Base-by-base conservation (phyloP, 1,140 invertebrate species). In the Drosophila varians region DNA sequence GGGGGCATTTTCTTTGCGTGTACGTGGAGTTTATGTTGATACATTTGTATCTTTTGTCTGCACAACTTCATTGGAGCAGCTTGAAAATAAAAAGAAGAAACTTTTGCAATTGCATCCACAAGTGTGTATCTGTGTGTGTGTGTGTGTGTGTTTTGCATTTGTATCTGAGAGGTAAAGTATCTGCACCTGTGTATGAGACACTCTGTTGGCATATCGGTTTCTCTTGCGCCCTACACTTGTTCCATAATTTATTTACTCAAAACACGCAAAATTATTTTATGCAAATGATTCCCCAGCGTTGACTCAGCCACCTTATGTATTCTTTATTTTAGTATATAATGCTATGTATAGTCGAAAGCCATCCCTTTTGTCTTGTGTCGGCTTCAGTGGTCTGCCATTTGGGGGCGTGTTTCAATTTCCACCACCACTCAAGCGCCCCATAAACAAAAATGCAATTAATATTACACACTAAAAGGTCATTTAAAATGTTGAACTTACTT, bases 261-360 rank as follows among this genome's bases (percentile, higher is more conserved):
- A 84, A 80, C 79, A 84, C 79, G 79, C 79, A 84, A 82, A 82
- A 84, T 84, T 86, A 72, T 84, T 84, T 86, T 80, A 84, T 84
- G 79, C 79, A 84, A 84, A 84, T 86, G 76, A 79, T 84, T 86
- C 76, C 62, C 48, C 66, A 68, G 16, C 38, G 69, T 73, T 73
- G 71, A 73, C 48, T 71, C 66, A 73, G 68, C 55, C 66, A 73
- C 56, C 55, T 60, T 69, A 58, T 38, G 38, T 38, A 52, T n/a
- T n/a, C n/a, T n/a, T n/a, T 19, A 19, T 49, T 16, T 7, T 4
- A 53, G 2, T 34, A 34, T 34, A 34, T n/a, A 8, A 26, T 26
- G 7, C 25, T 38, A 4, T 14, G 12, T 26, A 40, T 28, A 31
- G 2, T 6, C 4, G 0, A 16, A 12, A 14, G 4, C 19, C 21